A percentile compares a stretch with the other conserved stretches of the same genome.
These are phyloP conservation scores for Catocala sponsa DNA, from an alignment of 2,888 invertebrate species.

Conservation along the genomic window DNA sequence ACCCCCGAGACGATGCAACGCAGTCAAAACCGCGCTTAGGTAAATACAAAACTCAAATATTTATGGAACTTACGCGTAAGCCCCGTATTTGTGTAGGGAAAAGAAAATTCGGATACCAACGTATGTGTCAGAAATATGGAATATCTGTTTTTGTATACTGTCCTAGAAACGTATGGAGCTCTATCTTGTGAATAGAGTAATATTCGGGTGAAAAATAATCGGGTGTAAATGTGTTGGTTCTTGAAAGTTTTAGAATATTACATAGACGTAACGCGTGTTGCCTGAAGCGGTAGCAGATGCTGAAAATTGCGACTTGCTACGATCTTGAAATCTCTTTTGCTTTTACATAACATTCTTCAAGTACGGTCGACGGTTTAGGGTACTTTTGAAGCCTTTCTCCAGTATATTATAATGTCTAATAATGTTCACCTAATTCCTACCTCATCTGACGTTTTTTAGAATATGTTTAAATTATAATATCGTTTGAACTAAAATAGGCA, in stretches of 20 bases:
- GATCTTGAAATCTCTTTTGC: too few relatives aligned
- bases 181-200: slow-evolving; percentile 47
- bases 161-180: slow-evolving; percentile 16
- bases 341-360: too few relatives aligned
- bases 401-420: too few relatives aligned
- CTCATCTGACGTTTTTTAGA: too few relatives aligned
- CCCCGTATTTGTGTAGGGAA: slow-evolving; percentile 57
- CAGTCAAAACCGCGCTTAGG: slow-evolving; percentile 46
- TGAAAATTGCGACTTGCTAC: too few relatives aligned
- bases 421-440: too few relatives aligned
- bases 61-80: slow-evolving; percentile 67
- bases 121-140: slow-evolving; percentile 44
- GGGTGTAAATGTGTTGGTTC: background rate
- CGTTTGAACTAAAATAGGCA: too few relatives aligned
- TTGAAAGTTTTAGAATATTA: background rate
- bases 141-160: slow-evolving; percentile 29
- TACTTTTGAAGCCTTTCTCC: too few relatives aligned
- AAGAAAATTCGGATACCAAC: slow-evolving; percentile 43
- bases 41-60: slow-evolving; percentile 72
- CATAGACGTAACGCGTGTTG: too few relatives aligned
- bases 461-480: too few relatives aligned
- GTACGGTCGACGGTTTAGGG: too few relatives aligned
- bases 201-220: slow-evolving; percentile 4
- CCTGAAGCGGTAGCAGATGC: too few relatives aligned
- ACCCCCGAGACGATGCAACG: slow-evolving; percentile 43